Evolutionary conservation across 2,888 invertebrate genomes (phyloP).

Genomic region (Noctua pronuba): DNA sequence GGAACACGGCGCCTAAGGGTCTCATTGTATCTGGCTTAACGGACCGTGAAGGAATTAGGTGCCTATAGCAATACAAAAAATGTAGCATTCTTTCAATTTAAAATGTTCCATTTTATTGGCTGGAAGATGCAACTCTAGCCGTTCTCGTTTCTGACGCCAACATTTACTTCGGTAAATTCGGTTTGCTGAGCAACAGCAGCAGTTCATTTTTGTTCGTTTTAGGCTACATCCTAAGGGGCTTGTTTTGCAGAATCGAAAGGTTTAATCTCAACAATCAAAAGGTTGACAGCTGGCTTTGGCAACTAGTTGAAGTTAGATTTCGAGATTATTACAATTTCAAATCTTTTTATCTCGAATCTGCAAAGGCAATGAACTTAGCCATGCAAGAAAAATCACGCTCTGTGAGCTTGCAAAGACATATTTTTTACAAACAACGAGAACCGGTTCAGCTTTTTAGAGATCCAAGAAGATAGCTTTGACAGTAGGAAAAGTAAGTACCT

Average conservation of each 20-base stretch:
- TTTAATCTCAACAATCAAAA: slow-evolving; percentile 2
- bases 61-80: slow-evolving; percentile 42
- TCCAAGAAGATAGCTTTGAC: slow-evolving; percentile 26
- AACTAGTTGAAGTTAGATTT: not conserved
- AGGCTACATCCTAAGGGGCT: not conserved
- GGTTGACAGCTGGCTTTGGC: not conserved
- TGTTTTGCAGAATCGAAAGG: not conserved
- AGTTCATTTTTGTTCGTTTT: not conserved
- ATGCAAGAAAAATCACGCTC: slow-evolving; percentile 11
- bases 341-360: slow-evolving; percentile 11
- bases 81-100: slow-evolving; percentile 39
- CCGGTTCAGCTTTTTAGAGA: slow-evolving; percentile 33
- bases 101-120: slow-evolving; percentile 33
- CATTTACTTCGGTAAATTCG: not conserved
- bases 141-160: not conserved
- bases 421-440: slow-evolving; percentile 36
- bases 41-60: slow-evolving; percentile 61
- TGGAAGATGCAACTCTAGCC: not conserved
- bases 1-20: slow-evolving; percentile 66
- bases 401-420: slow-evolving; percentile 10
- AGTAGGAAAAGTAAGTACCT: slow-evolving; percentile 14
- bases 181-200: not conserved
- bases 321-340: slow-evolving; percentile 1
- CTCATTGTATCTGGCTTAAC: slow-evolving; percentile 65
- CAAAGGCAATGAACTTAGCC: slow-evolving; percentile 22